These are phyloP conservation scores for Crax fasciolata DNA, from an alignment of 2,797 vertebrate genomes.

Conservation along the genomic window DNA sequence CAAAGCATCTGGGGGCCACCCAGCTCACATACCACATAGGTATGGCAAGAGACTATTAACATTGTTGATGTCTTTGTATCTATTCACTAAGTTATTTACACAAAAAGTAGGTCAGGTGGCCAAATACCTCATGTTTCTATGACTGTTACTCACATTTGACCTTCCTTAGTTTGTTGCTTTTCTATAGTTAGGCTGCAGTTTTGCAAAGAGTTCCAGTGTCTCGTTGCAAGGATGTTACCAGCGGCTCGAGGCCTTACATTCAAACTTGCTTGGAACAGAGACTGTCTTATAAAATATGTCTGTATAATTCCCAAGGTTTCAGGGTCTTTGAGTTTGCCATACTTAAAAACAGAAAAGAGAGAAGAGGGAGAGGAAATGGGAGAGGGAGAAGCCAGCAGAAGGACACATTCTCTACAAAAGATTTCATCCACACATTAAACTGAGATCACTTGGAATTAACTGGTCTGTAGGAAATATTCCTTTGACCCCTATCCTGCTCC, in stretches of 20 bases:
- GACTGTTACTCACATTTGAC: background rate
- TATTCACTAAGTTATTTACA: background rate
- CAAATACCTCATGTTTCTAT: fast-evolving
- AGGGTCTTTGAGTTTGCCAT: background rate
- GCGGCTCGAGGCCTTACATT: background rate
- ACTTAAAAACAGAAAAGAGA: background rate
- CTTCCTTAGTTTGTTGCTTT: background rate
- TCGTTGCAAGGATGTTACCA: background rate
- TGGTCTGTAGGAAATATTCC: background rate
- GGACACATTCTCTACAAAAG: background rate
- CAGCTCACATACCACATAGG: background rate
- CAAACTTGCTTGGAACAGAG: background rate
- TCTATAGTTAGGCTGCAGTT: background rate
- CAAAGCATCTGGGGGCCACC: background rate
- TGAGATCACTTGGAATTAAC: background rate
- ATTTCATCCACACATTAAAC: background rate
- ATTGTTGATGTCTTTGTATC: background rate
- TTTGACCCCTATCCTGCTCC: background rate
- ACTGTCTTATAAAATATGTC: background rate
- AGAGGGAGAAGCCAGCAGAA: background rate
- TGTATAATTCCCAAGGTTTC: background rate
- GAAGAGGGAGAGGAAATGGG: too few relatives aligned
- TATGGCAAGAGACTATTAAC: background rate
- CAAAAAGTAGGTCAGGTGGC: background rate
- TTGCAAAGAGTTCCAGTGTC: background rate